A percentile compares a stretch with the other conserved stretches of the same genome.
phyloP scores from a whole-genome alignment of 2,113 vertebrate species.

The Zootoca vivipara region DNA sequence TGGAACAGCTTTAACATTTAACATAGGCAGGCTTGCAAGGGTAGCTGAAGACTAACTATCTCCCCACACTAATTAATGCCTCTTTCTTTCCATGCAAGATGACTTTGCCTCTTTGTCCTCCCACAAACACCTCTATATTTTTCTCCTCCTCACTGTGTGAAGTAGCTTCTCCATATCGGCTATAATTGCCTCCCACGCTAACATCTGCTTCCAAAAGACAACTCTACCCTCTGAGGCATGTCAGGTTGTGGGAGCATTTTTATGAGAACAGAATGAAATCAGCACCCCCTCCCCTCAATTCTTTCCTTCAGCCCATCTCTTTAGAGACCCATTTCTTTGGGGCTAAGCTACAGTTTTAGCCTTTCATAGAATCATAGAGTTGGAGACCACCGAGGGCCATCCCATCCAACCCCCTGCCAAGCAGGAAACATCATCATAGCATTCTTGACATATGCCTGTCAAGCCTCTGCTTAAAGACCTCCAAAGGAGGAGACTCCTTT shows the following conservation, averaged over 20 bases:
- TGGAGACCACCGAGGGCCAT: too few species aligned
- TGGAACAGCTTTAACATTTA: neutral
- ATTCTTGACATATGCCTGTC: too few species aligned
- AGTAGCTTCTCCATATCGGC: slow-evolving; percentile 17
- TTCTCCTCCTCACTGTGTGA: neutral
- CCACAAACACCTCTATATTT: neutral
- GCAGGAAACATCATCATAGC: too few species aligned
- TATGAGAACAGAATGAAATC: neutral
- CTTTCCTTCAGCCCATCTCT: neutral
- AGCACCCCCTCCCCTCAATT: neutral
- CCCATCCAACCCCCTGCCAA: too few species aligned
- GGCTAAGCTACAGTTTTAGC: too few species aligned
- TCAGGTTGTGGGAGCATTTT: neutral
- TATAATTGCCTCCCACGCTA: rapidly evolving
- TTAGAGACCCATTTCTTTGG: neutral
- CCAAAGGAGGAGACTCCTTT: too few species aligned
- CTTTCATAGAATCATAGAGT: too few species aligned
- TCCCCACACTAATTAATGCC: neutral
- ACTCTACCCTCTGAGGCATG: neutral
- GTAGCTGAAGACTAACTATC: neutral
- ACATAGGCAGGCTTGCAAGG: neutral
- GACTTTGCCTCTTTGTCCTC: slow-evolving; percentile 15
- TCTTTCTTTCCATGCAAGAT: slow-evolving; percentile 10
- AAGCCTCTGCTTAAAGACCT: too few species aligned
- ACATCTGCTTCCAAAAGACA: neutral